A percentile compares a stretch with the other conserved stretches of the same genome.
phyloP scores from a whole-genome alignment of 2,888 invertebrate genomes.

The Coelinius sp. region DNA sequence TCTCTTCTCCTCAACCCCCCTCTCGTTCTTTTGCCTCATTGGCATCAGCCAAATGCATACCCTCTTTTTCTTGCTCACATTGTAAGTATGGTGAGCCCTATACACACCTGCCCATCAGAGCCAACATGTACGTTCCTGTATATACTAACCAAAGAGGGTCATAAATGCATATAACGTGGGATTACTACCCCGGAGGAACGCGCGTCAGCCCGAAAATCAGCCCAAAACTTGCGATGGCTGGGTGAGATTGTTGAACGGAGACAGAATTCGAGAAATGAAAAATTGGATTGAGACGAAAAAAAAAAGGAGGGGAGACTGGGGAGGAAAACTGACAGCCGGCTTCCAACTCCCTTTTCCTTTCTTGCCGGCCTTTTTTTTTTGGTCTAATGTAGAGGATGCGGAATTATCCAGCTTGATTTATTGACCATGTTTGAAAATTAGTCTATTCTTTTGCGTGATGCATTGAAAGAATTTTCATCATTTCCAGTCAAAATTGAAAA shows the following conservation, averaged over 20 bases:
- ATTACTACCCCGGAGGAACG: constrained; percentile 21
- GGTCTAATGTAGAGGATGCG: not conserved
- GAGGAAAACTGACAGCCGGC: constrained; percentile 57
- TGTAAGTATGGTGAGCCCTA: constrained; percentile 9
- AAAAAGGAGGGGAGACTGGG: constrained; percentile 40
- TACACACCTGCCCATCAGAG: constrained; percentile 24
- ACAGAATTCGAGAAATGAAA: constrained; percentile 41
- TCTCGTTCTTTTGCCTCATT: constrained; percentile 16
- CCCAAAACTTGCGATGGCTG: not conserved
- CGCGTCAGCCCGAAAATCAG: constrained; percentile 13
- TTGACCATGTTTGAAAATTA: not conserved
- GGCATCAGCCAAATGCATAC: constrained; percentile 20
- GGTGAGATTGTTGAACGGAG: constrained; percentile 10
- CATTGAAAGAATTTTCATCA: no score
- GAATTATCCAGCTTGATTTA: not conserved
- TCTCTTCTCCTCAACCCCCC: constrained; percentile 30
- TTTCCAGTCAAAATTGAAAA: no score
- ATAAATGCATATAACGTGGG: constrained; percentile 33
- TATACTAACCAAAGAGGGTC: constrained; percentile 30
- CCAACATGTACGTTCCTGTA: constrained; percentile 20
- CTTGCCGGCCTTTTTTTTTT: constrained; percentile 26
- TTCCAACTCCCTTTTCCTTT: constrained; percentile 37
- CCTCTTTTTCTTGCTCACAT: constrained; percentile 24
- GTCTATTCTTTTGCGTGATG: no score
- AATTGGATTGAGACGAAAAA: constrained; percentile 35